Base-by-base conservation (phyloP, 2,113 vertebrate species). In the Psettodes erumei region DNA sequence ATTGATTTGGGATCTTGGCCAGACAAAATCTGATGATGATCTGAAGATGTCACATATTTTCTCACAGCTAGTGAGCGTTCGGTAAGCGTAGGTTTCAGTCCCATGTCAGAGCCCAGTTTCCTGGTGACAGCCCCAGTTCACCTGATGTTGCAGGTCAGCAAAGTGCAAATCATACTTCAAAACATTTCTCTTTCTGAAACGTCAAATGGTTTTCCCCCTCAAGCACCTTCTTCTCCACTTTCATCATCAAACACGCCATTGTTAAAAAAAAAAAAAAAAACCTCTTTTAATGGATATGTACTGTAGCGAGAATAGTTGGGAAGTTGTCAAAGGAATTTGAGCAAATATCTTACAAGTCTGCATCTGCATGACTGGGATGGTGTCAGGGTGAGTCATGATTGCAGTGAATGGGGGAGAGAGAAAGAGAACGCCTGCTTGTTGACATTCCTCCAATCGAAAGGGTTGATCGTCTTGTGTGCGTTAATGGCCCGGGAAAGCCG, bases 331-430 rank as follows among this genome's bases (percentile, higher is more conserved):
- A 86, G 77, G 82, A 90, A 90, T 89, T 81, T 77, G 33, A 89
- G 69, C 58, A 85, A 88, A 89, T 84, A 81, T 86, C 61, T 74
- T 85, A 28, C 90, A 93, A 91, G 89, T 93, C 91, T 88, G 81
- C 91, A 89, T 93, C 81, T 91, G 90, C 83, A 86, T 89, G 85
- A 69, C 67, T 83, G 60, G 63, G 76, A 88, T 84, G 48, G 74
- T 55, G 64, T 86, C 28, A 27, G 12, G 33, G 68, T 92, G 84
- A 92, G 85, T 92, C 91, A 90, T 48, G 13, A 43, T 48, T 81
- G 3, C 1, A 82, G 54, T 89, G 79, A 91, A 89, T 84, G 79
- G 82, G 69, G 40, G 28, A 64, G 77, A 32, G 60, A n/a, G 28
- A n/a, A 37, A 68, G 73, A 63, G 58, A 60, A 53, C 9, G 71